Evolutionary conservation across 23 tunicate species (phyloP).

Genomic region (Halocynthia aurantium): DNA sequence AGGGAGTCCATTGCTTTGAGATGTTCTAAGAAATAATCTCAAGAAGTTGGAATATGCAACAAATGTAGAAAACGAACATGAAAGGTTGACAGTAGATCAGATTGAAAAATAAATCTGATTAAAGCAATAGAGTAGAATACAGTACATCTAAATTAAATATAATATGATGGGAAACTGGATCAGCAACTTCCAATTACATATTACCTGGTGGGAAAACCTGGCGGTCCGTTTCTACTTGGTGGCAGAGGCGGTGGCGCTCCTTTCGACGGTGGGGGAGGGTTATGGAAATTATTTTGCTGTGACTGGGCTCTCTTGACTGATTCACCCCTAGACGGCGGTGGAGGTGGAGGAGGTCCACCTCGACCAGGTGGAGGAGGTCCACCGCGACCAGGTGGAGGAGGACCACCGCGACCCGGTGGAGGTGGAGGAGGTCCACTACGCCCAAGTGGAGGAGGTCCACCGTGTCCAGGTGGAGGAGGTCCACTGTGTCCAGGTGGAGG

Average conservation of each 20-base stretch:
- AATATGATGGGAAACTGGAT: no score
- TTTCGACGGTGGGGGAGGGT: neutral
- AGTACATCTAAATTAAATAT: no score
- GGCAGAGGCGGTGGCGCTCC: slow-evolving; percentile 3
- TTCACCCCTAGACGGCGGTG: neutral
- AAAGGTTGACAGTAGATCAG: neutral
- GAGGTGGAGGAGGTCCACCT: slow-evolving; percentile 1
- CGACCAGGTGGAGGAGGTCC: neutral
- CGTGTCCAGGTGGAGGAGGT: no score
- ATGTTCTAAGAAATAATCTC: no score
- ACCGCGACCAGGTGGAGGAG: neutral
- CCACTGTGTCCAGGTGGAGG: neutral
- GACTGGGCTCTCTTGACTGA: neutral
- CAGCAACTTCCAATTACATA: no score
- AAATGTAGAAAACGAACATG: neutral
- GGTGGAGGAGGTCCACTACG: neutral
- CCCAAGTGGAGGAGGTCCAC: neutral
- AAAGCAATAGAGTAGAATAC: no score
- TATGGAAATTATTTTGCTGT: neutral
- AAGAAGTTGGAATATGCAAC: no score
- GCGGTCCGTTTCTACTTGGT: neutral
- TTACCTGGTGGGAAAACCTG: neutral
- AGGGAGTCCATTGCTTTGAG: slow-evolving; percentile 8
- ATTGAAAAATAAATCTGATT: no score
- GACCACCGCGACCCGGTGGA: neutral